These are phyloP conservation scores for Hippolais icterina DNA, from an alignment of 2,113 vertebrate genomes.

Conservation along the genomic window DNA sequence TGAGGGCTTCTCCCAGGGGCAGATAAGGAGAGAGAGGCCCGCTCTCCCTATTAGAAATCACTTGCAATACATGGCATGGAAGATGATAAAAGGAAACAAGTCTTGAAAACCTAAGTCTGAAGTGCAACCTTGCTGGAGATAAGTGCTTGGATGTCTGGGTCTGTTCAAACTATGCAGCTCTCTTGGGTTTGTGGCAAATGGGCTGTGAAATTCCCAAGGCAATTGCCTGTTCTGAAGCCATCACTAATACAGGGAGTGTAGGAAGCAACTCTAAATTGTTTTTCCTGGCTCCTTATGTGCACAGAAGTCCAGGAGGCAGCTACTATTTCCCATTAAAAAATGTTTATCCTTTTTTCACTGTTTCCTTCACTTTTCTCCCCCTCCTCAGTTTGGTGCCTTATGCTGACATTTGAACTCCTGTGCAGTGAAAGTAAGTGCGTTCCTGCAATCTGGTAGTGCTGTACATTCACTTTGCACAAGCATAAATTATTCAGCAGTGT, in stretches of 20 bases:
- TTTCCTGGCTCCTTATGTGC: not conserved
- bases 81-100: not conserved
- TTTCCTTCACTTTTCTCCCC: not conserved
- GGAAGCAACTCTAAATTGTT: not conserved
- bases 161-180: not conserved
- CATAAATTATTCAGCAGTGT: constrained; percentile 2
- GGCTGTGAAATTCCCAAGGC: not conserved
- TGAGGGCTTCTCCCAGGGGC: not conserved
- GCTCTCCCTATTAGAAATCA: not conserved
- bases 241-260: not conserved
- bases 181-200: not conserved
- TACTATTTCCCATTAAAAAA: not conserved
- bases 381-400: not conserved
- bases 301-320: not conserved
- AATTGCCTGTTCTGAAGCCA: not conserved
- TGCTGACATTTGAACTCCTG: not conserved
- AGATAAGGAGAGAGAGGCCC: not conserved
- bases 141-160: not conserved
- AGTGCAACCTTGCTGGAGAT: not conserved
- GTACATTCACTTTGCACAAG: not conserved
- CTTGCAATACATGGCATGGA: not conserved
- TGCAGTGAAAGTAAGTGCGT: not conserved
- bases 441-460: not conserved
- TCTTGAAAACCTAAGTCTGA: not conserved
- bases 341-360: not conserved